Base-by-base conservation (phyloP, 1,140 invertebrate genomes). In the Ceratina japonica region DNA sequence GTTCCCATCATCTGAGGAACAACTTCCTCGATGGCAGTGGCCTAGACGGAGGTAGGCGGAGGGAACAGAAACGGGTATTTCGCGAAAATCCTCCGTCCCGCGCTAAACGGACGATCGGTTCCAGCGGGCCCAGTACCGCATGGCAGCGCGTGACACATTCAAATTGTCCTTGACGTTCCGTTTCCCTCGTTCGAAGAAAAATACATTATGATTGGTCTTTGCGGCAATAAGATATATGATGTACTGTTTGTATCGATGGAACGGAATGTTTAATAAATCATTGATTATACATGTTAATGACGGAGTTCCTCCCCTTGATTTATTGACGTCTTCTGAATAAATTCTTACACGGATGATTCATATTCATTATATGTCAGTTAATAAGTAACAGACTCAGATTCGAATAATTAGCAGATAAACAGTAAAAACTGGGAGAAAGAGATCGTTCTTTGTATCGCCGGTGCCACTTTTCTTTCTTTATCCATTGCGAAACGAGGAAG, bases 1-100 rank as follows among this genome's bases (percentile, higher is more conserved):
- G 27, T 68, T 71, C 66, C 52, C 31, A 15, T 15, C 51, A 20
- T 54, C 37, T 5, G 37, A 76, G 44, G 59, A 44, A 70, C 73
- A 58, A 76, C 66, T 81, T 77, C 74, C 79, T 77, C 52, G 79
- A 65, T 71, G 44, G 52, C 22, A 27, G 20, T 1, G 27, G 5
- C 16, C 10, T 31, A 31, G 27, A 31, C 27, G 27, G n/a, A n/a
- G n/a, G 27, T 31, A 31, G 27, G 27, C 27, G 27, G 27, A 16
- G 20, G 20, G 52, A 65, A 22, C 64, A n/a, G 64, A 22, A 54
- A 18, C 52, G 12, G 27, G 18, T 24, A 27, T 72, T 72, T 54
- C 54, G 51, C 31, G 76, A 73, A 78, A 22, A 51, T 51, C 20
- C n/a, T 18, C 8, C 10, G 37, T 44, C 18, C 10, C n/a, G 1